Conservation (phyloP, 2,888 invertebrate species). For the Andrena hattorfiana region DNA sequence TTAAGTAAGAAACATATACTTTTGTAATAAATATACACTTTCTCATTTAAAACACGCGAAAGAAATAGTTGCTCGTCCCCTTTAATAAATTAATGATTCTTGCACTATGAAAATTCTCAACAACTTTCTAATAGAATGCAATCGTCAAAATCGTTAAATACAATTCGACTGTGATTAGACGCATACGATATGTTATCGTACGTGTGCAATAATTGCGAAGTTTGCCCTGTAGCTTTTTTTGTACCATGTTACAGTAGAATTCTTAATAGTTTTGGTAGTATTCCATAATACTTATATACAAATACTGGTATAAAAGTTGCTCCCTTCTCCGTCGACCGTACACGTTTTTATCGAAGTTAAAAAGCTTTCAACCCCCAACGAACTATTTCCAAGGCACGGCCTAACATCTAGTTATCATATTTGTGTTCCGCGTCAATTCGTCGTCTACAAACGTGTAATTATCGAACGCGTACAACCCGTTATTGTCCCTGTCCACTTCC, state of each 20-base stretch:
- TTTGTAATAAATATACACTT: constrained; percentile 27
- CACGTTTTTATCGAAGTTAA: neutral
- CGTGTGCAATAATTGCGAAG: constrained; percentile 11
- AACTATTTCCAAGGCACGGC: neutral
- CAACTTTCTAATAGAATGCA: constrained; percentile 22
- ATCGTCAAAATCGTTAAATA: constrained; percentile 10
- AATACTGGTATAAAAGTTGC: constrained; percentile 35
- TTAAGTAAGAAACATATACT: constrained; percentile 60
- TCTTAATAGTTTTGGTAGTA: constrained; percentile 19
- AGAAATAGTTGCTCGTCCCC: neutral
- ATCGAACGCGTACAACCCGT: constrained; percentile 55
- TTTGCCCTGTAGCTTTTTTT: constrained; percentile 7
- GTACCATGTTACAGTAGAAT: constrained; percentile 1
- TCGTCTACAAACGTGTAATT: constrained; percentile 68
- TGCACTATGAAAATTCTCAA: constrained; percentile 15
- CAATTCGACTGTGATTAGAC: constrained; percentile 8
- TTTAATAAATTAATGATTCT: constrained; percentile 31
- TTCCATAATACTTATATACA: constrained; percentile 39
- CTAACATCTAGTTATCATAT: constrained; percentile 64
- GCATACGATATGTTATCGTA: neutral
- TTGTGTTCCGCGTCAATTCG: constrained; percentile 34
- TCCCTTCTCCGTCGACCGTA: neutral
- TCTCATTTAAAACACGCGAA: neutral
- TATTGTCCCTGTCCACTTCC: neutral
- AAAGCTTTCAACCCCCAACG: too few relatives aligned